Percentiles rank a stretch among this genome's conserved stretches.
Evolutionary conservation across 2,888 invertebrate species (phyloP).

Genomic region (Orchesella flavescens): DNA sequence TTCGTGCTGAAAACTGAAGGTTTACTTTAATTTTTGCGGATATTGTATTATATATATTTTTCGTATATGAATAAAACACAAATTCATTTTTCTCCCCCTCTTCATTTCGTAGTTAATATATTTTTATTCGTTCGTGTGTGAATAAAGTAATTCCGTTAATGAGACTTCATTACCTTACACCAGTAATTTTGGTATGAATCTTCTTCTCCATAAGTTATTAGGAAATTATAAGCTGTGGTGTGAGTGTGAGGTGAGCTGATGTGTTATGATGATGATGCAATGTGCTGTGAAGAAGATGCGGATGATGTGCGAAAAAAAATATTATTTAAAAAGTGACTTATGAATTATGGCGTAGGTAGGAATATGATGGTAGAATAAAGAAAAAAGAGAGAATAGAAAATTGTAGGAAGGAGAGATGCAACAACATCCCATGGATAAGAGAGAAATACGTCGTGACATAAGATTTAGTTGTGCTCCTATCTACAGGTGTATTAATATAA

Average conservation of each 20-base stretch:
- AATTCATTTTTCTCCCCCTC: neutral
- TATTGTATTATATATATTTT: too few species aligned
- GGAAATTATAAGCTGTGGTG: neutral
- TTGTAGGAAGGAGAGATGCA: neutral
- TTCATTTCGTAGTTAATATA: too few species aligned
- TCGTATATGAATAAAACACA: neutral
- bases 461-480: slow-evolving; percentile 37
- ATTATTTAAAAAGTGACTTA: slow-evolving; percentile 55
- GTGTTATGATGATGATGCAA: too few species aligned
- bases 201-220: slow-evolving; percentile 9
- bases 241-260: too few species aligned
- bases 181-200: slow-evolving; percentile 43
- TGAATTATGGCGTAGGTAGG: slow-evolving; percentile 47
- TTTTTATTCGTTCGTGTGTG: slow-evolving; percentile 48
- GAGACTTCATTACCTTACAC: slow-evolving; percentile 61
- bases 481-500: too few species aligned
- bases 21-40: slow-evolving; percentile 1
- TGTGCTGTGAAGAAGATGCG: too few species aligned
- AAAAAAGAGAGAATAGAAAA: neutral
- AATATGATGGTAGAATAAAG: neutral
- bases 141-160: slow-evolving; percentile 64
- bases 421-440: neutral
- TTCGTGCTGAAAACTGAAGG: slow-evolving; percentile 60
- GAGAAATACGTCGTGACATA: slow-evolving; percentile 50
- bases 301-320: slow-evolving; percentile 58